Conservation (phyloP, 2,113 vertebrate species). For the Coreoperca whiteheadi region DNA sequence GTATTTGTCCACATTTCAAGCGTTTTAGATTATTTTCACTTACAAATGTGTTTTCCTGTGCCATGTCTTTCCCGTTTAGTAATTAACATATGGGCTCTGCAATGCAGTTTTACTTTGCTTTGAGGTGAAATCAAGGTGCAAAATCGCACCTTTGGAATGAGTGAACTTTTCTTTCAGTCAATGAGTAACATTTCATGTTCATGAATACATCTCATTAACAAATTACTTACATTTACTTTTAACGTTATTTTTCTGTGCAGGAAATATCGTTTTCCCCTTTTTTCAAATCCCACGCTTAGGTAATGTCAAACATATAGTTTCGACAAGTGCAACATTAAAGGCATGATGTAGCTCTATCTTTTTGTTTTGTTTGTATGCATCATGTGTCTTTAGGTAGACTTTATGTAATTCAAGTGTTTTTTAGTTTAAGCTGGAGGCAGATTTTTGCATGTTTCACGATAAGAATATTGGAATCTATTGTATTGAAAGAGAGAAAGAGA, state of each 20-base stretch:
- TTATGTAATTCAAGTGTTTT: neutral
- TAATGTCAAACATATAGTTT: neutral
- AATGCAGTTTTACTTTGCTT: no score
- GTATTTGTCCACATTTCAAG: no score
- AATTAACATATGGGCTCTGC: neutral
- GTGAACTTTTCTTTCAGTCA: neutral
- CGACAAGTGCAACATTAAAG: no score
- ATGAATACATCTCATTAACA: neutral
- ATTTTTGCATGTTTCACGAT: neutral
- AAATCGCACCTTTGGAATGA: neutral
- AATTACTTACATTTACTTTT: neutral
- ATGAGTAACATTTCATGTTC: neutral
- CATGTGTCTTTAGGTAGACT: no score
- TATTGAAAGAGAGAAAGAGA: no score
- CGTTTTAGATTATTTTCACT: no score
- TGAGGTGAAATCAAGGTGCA: no score
- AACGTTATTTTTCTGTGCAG: no score
- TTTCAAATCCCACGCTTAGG: no score
- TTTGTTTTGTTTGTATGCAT: neutral
- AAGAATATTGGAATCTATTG: neutral
- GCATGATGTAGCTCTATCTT: no score
- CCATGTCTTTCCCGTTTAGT: no score
- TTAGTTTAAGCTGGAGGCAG: neutral
- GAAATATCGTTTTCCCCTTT: accelerated
- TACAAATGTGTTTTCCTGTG: neutral